Conservation (phyloP, 2,888 invertebrate genomes). For the Branchellion lobata region DNA sequence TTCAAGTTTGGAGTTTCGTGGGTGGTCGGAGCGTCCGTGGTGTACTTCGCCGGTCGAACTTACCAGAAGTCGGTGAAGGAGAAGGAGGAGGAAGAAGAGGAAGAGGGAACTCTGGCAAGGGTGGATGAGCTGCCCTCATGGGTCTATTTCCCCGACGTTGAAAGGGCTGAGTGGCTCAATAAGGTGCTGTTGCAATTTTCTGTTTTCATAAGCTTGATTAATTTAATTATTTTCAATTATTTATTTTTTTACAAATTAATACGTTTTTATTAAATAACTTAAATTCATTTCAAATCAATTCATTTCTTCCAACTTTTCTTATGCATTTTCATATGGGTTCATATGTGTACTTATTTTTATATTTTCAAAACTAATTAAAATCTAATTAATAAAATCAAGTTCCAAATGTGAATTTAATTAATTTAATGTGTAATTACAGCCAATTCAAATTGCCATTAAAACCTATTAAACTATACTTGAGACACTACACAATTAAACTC, state of each 20-base stretch:
- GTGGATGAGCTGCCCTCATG: constrained; percentile 89
- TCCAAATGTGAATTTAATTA: too few species aligned
- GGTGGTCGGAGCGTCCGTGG: constrained; percentile 78
- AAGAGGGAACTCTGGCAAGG: constrained; percentile 77
- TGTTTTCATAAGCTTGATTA: not conserved
- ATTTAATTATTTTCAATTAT: too few species aligned
- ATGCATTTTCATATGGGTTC: too few species aligned
- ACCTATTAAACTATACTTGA: not conserved
- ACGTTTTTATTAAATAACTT: too few species aligned
- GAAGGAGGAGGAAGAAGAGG: constrained; percentile 70
- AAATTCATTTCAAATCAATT: too few species aligned
- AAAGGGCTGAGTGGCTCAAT: constrained; percentile 92
- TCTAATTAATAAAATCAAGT: too few species aligned
- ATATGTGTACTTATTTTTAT: too few species aligned
- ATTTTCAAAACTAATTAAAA: too few species aligned
- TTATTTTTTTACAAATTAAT: not conserved
- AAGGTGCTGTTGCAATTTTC: constrained; percentile 68
- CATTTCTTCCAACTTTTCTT: too few species aligned
- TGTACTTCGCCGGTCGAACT: constrained; percentile 70
- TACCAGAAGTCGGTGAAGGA: constrained; percentile 70
- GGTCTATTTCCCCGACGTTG: constrained; percentile 94
- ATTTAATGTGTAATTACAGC: too few species aligned
- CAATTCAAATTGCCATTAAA: not conserved
- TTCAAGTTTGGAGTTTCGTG: constrained; percentile 76
- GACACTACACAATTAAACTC: too few species aligned